A percentile compares a stretch with the other conserved stretches of the same genome.
These are phyloP conservation scores for Tiaroga cobitis DNA, from an alignment of 2,797 vertebrate species.

Conservation along the genomic window DNA sequence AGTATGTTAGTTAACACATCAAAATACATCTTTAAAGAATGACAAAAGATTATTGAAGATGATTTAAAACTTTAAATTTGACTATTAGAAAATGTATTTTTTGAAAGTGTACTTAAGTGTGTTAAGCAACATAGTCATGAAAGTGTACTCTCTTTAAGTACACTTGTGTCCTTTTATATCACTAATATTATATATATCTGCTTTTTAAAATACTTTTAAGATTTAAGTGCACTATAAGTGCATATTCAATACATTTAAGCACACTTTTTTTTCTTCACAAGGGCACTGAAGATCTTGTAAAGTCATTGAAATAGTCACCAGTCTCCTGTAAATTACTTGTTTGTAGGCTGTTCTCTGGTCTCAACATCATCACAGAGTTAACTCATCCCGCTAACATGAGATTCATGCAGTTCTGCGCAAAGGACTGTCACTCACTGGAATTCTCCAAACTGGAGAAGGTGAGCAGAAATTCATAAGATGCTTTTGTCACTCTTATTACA, in stretches of 20 bases:
- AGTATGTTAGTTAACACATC: too few species aligned
- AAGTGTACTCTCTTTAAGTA: too few species aligned
- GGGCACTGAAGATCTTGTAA: neutral
- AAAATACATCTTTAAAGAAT: too few species aligned
- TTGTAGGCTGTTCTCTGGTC: constrained; percentile 65
- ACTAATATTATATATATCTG: neutral
- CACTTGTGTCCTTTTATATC: neutral
- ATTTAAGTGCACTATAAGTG: neutral
- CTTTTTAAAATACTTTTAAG: neutral
- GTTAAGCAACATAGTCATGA: too few species aligned
- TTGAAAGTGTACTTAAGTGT: too few species aligned
- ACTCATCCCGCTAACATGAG: constrained; percentile 75
- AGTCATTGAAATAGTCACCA: neutral
- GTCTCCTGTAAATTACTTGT: neutral
- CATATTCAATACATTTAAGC: neutral
- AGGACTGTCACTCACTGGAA: constrained; percentile 78
- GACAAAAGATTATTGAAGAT: too few species aligned
- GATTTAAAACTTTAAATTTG: too few species aligned
- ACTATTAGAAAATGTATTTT: too few species aligned
- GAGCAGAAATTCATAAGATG: constrained; percentile 43
- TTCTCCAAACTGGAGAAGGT: constrained; percentile 88
- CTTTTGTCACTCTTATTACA: neutral
- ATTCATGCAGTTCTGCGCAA: constrained; percentile 78
- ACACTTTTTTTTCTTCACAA: neutral
- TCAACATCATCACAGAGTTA: constrained; percentile 78